Percentiles rank a stretch among this genome's conserved stretches.
Conservation (phyloP, 2,113 vertebrate genomes). For the Anarhynchus alexandrinus region DNA sequence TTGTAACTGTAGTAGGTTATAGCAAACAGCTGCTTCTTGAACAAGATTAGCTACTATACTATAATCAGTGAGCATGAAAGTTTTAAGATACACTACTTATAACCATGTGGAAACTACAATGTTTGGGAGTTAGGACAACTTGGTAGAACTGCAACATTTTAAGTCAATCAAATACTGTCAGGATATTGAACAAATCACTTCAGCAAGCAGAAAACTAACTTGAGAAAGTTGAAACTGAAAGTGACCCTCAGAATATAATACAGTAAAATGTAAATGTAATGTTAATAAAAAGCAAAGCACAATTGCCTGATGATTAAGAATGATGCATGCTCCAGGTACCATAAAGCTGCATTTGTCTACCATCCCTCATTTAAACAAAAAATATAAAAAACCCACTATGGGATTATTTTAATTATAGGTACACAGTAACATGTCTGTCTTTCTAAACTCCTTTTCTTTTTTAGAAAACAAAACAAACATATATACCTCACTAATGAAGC, state of each 20-base stretch:
- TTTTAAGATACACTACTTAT: background rate
- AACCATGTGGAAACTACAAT: background rate
- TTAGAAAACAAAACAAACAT: background rate
- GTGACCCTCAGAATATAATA: background rate
- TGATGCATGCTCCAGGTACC: background rate
- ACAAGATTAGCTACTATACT: background rate
- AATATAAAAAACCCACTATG: background rate
- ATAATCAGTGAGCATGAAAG: background rate
- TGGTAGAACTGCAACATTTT: background rate
- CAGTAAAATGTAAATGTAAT: background rate
- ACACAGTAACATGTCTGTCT: background rate
- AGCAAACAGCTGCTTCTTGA: background rate
- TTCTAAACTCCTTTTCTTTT: background rate
- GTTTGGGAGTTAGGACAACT: background rate
- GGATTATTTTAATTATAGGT: background rate
- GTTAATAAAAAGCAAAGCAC: background rate
- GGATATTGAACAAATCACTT: background rate
- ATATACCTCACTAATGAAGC: slow-evolving; percentile 83
- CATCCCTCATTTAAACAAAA: background rate
- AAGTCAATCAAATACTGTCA: background rate
- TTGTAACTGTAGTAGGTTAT: background rate
- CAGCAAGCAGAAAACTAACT: background rate
- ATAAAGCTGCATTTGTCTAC: background rate
- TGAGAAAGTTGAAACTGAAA: background rate
- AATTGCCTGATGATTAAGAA: background rate